Base-by-base conservation (phyloP, 2,888 invertebrate genomes). In the Penaeus monodon region DNA sequence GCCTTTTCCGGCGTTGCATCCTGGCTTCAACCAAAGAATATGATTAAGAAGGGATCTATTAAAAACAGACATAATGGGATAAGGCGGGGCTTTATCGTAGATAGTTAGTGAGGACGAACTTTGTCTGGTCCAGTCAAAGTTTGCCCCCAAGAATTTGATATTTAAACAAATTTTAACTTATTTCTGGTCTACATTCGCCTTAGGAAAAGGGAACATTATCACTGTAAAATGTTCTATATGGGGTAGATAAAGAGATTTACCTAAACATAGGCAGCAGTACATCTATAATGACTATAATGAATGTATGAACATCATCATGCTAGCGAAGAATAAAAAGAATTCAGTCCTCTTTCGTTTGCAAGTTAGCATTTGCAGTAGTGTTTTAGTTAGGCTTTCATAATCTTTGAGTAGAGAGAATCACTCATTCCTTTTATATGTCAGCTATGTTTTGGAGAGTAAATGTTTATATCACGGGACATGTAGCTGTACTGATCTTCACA, bases 21-120 rank as follows among this genome's bases (percentile, higher is more conserved):
- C 88, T 88, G 84, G 88, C 84, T 88, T 86, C 29, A 88, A 88
- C 88, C 88, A 88, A 88, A 88, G 88, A 84, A 24, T 88, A 88
- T 68, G 22, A 70, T 63, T 85, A 79, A 79, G 70, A 80, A 29
- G 76, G 57, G 57, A 57, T 57, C 17, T 17, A 57, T 57, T 57
- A 20, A 57, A 57, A 57, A 57, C 57, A 65, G 44, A 68, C 49
- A 77, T 44, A 64, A 76, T 24, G 66, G 63, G 57, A 38, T 24
- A 63, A n/a, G 22, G 24, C 57, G 33, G 24, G 66, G 20, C 78
- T 38, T 33, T 77, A 77, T 49, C 27, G 49, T 38, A 44, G 80
- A 33, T 80, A n/a, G 57, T 49, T 49, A 20, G 29, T 29, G n/a
- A n/a, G 66, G 81, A 68, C n/a, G 63, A 73, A 73, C 82, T 82